phyloP scores from a whole-genome alignment of 2,797 vertebrate genomes.

The Anabas testudineus region DNA sequence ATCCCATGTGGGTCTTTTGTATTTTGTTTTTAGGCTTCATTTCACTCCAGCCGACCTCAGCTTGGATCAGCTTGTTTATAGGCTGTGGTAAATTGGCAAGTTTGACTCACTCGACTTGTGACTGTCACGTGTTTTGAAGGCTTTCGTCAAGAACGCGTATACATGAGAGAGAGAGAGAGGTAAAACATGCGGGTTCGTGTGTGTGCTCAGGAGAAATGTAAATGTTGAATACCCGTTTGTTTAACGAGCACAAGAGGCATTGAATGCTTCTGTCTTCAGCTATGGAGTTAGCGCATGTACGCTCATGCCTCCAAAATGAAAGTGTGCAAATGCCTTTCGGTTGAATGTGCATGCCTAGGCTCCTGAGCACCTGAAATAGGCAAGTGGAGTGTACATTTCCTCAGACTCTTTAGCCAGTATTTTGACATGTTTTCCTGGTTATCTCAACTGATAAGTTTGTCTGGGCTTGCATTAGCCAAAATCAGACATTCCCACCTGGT shows the following conservation, averaged over 20 bases:
- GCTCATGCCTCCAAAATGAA: constrained; percentile 42
- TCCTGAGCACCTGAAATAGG: constrained; percentile 7
- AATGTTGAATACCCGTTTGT: constrained; percentile 45
- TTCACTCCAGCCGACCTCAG: neutral
- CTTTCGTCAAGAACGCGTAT: too few relatives aligned
- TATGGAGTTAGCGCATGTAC: constrained; percentile 37
- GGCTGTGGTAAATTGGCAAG: too few relatives aligned
- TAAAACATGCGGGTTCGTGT: constrained; percentile 44
- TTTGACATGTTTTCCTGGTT: neutral
- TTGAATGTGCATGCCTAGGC: constrained; percentile 5
- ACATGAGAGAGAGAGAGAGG: too few relatives aligned
- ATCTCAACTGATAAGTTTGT: neutral
- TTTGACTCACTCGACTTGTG: neutral
- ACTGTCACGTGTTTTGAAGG: constrained; percentile 20
- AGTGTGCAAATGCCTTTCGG: constrained; percentile 37
- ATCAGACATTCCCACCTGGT: neutral
- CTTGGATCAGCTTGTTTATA: too few relatives aligned
- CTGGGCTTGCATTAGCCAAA: neutral
- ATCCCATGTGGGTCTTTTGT: neutral
- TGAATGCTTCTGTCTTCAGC: constrained; percentile 48
- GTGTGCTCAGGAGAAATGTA: constrained; percentile 44
- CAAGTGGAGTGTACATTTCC: neutral
- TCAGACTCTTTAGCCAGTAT: too few relatives aligned
- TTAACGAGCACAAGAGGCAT: constrained; percentile 53
- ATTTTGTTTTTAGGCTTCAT: neutral